phyloP scores from a whole-genome alignment of 2,113 vertebrate species.

The Mastomys natalensis region DNA sequence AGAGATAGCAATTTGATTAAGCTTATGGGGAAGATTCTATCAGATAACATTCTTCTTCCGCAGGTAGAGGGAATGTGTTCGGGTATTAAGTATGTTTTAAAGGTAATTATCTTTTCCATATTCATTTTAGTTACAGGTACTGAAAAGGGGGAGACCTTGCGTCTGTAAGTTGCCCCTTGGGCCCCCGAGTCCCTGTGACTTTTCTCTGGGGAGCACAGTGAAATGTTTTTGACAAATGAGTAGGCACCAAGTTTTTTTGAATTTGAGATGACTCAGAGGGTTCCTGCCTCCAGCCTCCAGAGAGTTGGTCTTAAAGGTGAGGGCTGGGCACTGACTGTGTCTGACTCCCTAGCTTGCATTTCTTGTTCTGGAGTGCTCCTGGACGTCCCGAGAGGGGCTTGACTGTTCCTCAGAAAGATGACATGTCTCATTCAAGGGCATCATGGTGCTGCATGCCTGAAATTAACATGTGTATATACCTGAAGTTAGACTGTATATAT shows the following conservation, averaged over 20 bases:
- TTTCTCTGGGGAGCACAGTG: conserved; percentile 20
- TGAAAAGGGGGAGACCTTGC: conserved; percentile 64
- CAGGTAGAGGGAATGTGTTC: conserved; percentile 86
- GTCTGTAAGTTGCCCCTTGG: conserved; percentile 64
- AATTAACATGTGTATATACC: not conserved
- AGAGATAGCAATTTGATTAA: conserved; percentile 83
- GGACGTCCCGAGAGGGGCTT: not conserved
- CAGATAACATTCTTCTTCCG: conserved; percentile 81
- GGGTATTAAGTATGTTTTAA: conserved; percentile 86
- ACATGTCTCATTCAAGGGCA: not conserved
- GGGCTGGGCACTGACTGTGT: not conserved
- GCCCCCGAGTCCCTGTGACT: not conserved
- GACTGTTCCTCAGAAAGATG: not conserved
- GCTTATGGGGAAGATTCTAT: conserved; percentile 85
- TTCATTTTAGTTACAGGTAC: conserved; percentile 83
- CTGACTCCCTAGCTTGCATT: not conserved
- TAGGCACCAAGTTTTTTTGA: not conserved
- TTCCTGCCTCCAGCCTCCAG: not conserved
- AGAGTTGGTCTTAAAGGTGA: not conserved
- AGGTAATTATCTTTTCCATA: conserved; percentile 86
- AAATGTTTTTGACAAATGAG: conserved; percentile 66
- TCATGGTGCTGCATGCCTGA: not conserved
- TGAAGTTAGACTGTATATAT: not conserved
- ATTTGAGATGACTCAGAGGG: not conserved
- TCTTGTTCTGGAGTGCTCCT: not conserved